A percentile compares a stretch with the other conserved stretches of the same genome.
Conservation (phyloP, 2,797 vertebrate genomes). For the Artibeus jamaicensis region DNA sequence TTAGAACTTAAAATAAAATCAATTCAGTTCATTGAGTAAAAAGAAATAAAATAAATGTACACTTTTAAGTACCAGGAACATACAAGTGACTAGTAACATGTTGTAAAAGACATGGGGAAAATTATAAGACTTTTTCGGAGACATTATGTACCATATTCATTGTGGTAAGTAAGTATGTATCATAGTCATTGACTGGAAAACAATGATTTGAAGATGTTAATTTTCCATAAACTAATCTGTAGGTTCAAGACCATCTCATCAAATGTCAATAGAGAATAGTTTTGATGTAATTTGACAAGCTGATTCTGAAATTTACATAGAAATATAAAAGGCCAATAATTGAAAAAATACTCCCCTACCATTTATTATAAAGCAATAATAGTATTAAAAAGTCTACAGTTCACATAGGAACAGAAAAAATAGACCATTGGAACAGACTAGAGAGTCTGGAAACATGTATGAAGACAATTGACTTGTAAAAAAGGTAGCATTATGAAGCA, state of each 20-base stretch:
- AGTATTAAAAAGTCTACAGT: neutral
- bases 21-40: neutral
- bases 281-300: neutral
- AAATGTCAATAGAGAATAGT: neutral
- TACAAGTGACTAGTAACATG: neutral
- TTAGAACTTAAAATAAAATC: constrained; percentile 8
- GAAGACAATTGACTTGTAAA: neutral
- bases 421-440: neutral
- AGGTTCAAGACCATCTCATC: neutral
- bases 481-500: neutral
- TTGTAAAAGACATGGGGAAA: neutral
- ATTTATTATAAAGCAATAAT: neutral
- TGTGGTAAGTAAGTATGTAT: neutral
- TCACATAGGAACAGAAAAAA: neutral
- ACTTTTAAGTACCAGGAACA: neutral
- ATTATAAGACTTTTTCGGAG: neutral
- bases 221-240: neutral
- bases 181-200: neutral
- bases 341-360: neutral
- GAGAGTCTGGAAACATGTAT: neutral
- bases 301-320: neutral
- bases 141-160: neutral
- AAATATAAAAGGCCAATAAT: neutral
- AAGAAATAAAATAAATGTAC: neutral
- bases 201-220: neutral